Percentiles rank a stretch among this genome's conserved stretches.
phyloP scores from a whole-genome alignment of 2,113 vertebrate genomes.

The Poicephalus meyeri region DNA sequence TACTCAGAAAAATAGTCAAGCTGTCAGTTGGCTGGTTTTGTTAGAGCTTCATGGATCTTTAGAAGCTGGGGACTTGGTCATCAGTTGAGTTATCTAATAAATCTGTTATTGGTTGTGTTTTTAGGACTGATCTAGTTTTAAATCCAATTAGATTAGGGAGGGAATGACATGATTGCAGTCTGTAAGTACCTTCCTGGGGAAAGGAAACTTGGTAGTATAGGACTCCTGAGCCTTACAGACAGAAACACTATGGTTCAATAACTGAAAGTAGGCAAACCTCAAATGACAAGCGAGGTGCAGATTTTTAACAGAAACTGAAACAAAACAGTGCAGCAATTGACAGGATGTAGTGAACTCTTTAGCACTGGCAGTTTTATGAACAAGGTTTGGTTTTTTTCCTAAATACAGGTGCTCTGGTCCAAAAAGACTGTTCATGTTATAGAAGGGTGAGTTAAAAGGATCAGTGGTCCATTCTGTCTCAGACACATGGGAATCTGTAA shows the following conservation, averaged over 20 bases:
- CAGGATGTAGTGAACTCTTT: background rate
- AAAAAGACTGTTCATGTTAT: background rate
- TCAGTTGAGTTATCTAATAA: constrained; percentile 5
- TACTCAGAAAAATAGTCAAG: background rate
- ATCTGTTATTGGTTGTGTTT: constrained; percentile 32
- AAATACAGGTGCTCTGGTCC: background rate
- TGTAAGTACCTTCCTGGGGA: constrained; percentile 1
- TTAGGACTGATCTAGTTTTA: constrained; percentile 19
- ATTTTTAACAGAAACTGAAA: constrained; percentile 12
- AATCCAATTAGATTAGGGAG: constrained; percentile 52
- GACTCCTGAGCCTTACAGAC: constrained; percentile 16
- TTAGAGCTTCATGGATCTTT: background rate
- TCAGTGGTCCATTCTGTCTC: background rate
- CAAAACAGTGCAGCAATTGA: background rate
- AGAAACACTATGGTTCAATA: constrained; percentile 43
- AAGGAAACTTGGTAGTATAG: constrained; percentile 2
- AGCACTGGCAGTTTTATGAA: background rate
- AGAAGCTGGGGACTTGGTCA: background rate
- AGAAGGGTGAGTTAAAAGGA: background rate
- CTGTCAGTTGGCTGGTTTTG: background rate
- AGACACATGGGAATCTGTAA: background rate
- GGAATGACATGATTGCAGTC: background rate
- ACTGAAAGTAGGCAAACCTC: constrained; percentile 10
- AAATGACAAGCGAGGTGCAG: background rate
- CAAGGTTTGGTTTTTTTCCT: background rate